Base-by-base conservation (phyloP, 2,888 invertebrate genomes). In the Hirtodrosophila histrioides region DNA sequence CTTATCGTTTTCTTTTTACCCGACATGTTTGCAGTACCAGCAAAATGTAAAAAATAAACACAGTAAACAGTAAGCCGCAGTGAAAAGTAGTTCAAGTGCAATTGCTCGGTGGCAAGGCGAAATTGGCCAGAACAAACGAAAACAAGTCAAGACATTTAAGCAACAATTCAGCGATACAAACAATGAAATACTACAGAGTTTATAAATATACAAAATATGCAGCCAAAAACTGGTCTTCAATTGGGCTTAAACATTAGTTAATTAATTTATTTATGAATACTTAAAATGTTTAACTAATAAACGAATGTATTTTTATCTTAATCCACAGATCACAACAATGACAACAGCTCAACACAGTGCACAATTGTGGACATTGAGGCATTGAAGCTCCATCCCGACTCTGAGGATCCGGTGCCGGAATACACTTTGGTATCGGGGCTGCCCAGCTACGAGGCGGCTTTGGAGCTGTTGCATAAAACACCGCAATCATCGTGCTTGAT, bases 391-490 rank as follows among this genome's bases (percentile, higher is more conserved):
- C 89, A 89, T 43, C 80, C 88, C 48, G 89, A 90, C 51, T 88
- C 92, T n/a, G 90, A 92, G 41, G 94, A 94, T 79, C 93, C 93
- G 9, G 91, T 94, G 66, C 94, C 94, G 33, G 94, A 93, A 79
- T 94, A 94, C 87, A 94, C 94, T 8, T 90, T 94, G 50, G 94
- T 94, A 41, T 94, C 94, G 23, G 94, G 94, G 10, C 88, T 94
- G 53, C 94, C 94, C 23, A 93, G 93, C 45, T 94, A 94, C 89
- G 94, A 94, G 61, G 94, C 94, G 72, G 94, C 94, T 3, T 78
- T 94, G 81, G 93, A 94, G 86, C 92, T 94, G 86, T 89, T 94
- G 77, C 92, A 93, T 53, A 92, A 92, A 86, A 75, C 88, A 43
- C 89, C 91, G 27, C 71, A 84, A 57, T 83, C 82, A 37, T 86